These are phyloP conservation scores for Conger conger DNA, from an alignment of 2,113 vertebrate genomes.

Conservation along the genomic window DNA sequence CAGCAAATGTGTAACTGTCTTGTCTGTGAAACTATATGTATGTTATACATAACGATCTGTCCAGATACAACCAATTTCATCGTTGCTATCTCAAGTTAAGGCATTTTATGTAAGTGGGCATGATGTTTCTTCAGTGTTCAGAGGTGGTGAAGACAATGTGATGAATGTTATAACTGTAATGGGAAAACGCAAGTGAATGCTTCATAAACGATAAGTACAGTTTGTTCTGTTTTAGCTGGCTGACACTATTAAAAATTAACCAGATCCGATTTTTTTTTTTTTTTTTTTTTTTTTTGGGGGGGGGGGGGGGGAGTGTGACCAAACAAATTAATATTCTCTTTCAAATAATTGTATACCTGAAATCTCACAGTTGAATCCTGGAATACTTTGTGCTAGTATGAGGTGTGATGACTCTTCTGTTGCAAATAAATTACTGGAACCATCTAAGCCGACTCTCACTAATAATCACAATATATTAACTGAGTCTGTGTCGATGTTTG, in stretches of 20 bases:
- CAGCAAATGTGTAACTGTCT: conserved; percentile 38
- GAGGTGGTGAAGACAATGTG: conserved; percentile 31
- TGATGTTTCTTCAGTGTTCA: conserved; percentile 60
- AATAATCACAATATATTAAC: neutral
- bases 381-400: conserved; percentile 21
- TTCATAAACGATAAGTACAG: conserved; percentile 39
- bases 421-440: conserved; percentile 25
- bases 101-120: conserved; percentile 61
- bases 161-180: conserved; percentile 46
- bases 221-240: conserved; percentile 57
- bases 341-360: conserved; percentile 23
- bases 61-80: conserved; percentile 37
- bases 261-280: conserved; percentile 33
- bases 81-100: conserved; percentile 49
- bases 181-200: conserved; percentile 51
- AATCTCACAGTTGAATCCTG: conserved; percentile 16
- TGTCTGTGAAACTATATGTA: conserved; percentile 55
- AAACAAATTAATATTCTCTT: neutral
- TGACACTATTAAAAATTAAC: conserved; percentile 67
- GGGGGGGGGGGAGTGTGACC: too few relatives aligned
- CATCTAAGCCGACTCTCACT: conserved; percentile 8
- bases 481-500: conserved; percentile 3
- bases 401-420: conserved; percentile 27
- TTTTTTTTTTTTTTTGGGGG: too few relatives aligned
- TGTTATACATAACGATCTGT: conserved; percentile 43